A percentile compares a stretch with the other conserved stretches of the same genome.
Conservation (phyloP, 2,797 vertebrate genomes). For the Megaceryle alcyon region DNA sequence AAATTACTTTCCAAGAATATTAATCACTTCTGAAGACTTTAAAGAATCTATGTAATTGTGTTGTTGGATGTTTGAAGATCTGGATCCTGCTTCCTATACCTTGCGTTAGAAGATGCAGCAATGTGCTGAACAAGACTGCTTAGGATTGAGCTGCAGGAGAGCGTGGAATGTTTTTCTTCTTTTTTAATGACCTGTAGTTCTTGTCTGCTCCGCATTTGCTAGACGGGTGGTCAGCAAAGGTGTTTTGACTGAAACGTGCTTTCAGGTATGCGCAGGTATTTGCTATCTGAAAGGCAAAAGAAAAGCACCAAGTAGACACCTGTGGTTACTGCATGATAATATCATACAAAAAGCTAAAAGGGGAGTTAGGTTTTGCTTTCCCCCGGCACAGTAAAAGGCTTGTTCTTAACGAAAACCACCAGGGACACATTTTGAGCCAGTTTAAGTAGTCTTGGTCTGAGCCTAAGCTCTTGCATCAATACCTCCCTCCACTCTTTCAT, state of each 20-base stretch:
- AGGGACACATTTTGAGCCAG: not conserved
- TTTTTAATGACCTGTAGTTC: not conserved
- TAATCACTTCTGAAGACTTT: not conserved
- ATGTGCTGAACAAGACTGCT: not conserved
- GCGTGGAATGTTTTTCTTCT: not conserved
- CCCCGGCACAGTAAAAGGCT: not conserved
- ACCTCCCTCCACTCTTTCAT: not conserved
- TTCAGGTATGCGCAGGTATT: not conserved
- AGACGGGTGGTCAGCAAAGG: not conserved
- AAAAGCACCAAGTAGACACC: not conserved
- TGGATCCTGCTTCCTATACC: not conserved
- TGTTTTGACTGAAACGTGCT: not conserved
- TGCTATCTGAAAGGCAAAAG: not conserved
- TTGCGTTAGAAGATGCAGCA: not conserved
- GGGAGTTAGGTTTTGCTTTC: not conserved
- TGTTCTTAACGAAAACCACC: not conserved
- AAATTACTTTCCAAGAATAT: not conserved
- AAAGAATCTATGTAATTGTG: not conserved
- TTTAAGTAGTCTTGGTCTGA: not conserved
- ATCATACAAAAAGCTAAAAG: not conserved
- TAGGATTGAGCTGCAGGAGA: not conserved
- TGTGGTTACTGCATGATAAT: not conserved
- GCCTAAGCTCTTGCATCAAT: not conserved
- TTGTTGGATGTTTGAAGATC: not conserved
- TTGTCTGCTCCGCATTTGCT: not conserved